Conservation (phyloP, 2,113 vertebrate genomes). For the Syngnathus floridae region DNA sequence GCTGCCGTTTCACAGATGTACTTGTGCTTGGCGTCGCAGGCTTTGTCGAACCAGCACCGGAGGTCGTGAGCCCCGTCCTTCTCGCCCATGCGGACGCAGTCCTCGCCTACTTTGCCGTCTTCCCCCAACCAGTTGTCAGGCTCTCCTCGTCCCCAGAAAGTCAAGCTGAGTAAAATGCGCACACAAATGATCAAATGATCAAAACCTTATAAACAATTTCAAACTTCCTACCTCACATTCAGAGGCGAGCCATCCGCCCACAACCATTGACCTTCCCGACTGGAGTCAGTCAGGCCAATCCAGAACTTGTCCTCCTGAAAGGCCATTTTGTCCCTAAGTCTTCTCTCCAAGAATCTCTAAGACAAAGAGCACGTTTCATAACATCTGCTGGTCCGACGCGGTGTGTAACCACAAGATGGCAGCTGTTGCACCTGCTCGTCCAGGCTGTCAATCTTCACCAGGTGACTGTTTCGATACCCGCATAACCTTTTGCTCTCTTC, state of each 20-base stretch:
- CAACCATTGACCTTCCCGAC: slow-evolving; percentile 24
- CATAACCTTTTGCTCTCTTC: not conserved
- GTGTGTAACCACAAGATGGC: too few relatives aligned
- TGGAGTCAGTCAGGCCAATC: slow-evolving; percentile 46
- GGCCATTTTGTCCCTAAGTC: fast-evolving
- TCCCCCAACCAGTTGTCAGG: not conserved
- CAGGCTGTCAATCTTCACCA: slow-evolving; percentile 34
- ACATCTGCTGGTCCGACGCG: too few relatives aligned
- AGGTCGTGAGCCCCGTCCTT: fast-evolving
- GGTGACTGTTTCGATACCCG: fast-evolving
- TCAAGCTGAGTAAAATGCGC: slow-evolving; percentile 3
- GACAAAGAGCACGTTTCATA: not conserved
- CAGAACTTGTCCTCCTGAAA: not conserved
- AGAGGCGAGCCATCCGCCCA: slow-evolving; percentile 45
- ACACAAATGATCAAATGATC: not conserved
- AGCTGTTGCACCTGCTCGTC: slow-evolving; percentile 41
- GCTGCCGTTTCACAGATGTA: slow-evolving; percentile 41
- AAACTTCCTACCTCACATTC: not conserved
- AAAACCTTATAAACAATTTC: too few relatives aligned
- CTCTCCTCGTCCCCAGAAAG: fast-evolving
- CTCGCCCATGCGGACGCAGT: slow-evolving; percentile 44
- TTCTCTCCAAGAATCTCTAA: fast-evolving
- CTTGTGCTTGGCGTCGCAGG: fast-evolving
- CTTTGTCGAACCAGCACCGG: slow-evolving; percentile 14
- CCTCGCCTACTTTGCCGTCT: slow-evolving; percentile 14